A percentile compares a stretch with the other conserved stretches of the same genome.
Evolutionary conservation across 1,140 invertebrate species (phyloP).

Genomic region (Caenorhabditis latens): DNA sequence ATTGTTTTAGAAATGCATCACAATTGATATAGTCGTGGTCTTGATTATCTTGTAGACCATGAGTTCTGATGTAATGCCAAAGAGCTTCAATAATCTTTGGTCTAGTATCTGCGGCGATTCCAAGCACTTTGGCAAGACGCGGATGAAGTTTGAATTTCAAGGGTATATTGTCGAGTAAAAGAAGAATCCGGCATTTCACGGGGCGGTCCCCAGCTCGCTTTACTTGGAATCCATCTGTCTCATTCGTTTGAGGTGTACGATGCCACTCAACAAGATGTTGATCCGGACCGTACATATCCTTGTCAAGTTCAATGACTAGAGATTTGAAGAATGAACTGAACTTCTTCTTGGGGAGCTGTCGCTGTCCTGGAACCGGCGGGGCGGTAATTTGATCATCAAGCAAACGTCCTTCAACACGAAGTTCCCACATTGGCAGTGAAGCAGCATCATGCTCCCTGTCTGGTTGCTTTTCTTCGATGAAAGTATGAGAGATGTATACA

Average conservation of each 20-base stretch:
- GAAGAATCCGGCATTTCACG: slow-evolving; percentile 95
- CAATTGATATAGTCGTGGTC: slow-evolving; percentile 91
- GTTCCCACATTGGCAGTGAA: slow-evolving; percentile 94
- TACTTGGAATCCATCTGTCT: slow-evolving; percentile 99
- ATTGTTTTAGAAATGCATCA: slow-evolving; percentile 83
- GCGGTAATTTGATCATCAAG: slow-evolving; percentile 84
- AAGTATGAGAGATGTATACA: slow-evolving; percentile 99
- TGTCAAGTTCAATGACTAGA: slow-evolving; percentile 96
- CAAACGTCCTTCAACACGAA: slow-evolving; percentile 94
- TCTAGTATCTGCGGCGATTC: slow-evolving; percentile 96
- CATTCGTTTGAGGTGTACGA: slow-evolving; percentile 94
- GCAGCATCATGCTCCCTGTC: slow-evolving; percentile 83
- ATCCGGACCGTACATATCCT: slow-evolving; percentile 98
- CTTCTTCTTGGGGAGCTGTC: slow-evolving; percentile 85
- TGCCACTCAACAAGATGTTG: slow-evolving; percentile 89
- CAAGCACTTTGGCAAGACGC: slow-evolving; percentile 88
- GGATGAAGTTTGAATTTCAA: slow-evolving; percentile 98
- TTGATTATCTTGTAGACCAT: slow-evolving; percentile 83
- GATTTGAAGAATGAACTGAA: slow-evolving; percentile 99
- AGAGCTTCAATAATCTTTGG: slow-evolving; percentile 97
- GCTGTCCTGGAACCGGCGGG: background rate
- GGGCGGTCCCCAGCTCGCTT: slow-evolving; percentile 98
- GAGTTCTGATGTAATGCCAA: slow-evolving; percentile 99
- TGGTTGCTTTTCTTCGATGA: slow-evolving; percentile 89
- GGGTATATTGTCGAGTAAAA: slow-evolving; percentile 97